Percentiles rank a stretch among this genome's conserved stretches.
Conservation (phyloP, 23 tunicate genomes). For the Pegea sp. region DNA sequence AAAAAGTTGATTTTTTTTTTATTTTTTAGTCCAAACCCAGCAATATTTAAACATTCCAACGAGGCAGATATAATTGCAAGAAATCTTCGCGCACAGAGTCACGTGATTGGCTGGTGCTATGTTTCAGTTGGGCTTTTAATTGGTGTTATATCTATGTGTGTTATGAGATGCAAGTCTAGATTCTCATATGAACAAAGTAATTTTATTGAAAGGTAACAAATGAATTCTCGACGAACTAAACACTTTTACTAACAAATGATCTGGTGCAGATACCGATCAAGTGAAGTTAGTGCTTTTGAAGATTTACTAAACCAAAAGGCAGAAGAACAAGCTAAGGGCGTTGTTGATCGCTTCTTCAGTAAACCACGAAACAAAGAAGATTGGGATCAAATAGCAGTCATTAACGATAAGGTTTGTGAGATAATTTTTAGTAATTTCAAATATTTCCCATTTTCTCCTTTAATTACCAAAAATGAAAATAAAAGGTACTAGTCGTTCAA, state of each 20-base stretch:
- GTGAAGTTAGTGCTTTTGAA: constrained; percentile 47
- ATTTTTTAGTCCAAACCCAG: constrained; percentile 39
- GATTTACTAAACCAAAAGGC: constrained; percentile 47
- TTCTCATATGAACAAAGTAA: constrained; percentile 83
- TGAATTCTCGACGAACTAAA: not conserved
- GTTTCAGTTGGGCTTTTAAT: constrained; percentile 24
- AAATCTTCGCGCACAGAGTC: constrained; percentile 65
- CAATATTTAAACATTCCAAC: constrained; percentile 11
- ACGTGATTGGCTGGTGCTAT: constrained; percentile 75
- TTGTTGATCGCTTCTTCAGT: constrained; percentile 58
- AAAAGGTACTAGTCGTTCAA: no score
- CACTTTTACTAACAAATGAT: not conserved
- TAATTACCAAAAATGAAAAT: no score
- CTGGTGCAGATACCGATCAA: constrained; percentile 33
- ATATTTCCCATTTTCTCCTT: no score
- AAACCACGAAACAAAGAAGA: constrained; percentile 62
- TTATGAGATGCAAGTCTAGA: constrained; percentile 34
- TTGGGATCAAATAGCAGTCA: constrained; percentile 89
- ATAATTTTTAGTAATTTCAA: no score
- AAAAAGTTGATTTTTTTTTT: not conserved
- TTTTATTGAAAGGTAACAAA: constrained; percentile 55
- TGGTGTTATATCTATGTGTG: constrained; percentile 26
- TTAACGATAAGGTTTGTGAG: constrained; percentile 54
- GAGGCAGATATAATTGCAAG: constrained; percentile 79
- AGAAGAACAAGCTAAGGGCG: constrained; percentile 56